Evolutionary conservation across 2,797 vertebrate species (phyloP).

Genomic region (Trachops cirrhosus): DNA sequence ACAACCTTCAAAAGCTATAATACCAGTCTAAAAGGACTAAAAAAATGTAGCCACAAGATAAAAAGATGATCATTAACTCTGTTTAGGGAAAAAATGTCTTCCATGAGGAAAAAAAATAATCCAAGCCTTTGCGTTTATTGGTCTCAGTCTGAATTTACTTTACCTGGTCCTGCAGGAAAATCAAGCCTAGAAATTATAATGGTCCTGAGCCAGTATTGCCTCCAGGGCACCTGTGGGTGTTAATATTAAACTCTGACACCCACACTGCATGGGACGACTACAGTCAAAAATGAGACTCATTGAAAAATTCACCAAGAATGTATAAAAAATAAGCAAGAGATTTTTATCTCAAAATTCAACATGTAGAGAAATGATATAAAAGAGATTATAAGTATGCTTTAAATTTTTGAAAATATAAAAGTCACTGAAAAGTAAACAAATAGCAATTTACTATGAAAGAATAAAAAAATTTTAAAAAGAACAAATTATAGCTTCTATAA

Average conservation of each 20-base stretch:
- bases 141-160: neutral
- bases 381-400: neutral
- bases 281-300: neutral
- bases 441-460: too few relatives aligned
- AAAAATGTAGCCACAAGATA: neutral
- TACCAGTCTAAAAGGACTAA: neutral
- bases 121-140: neutral
- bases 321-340: neutral
- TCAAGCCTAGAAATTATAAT: neutral
- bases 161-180: neutral
- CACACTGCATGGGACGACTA: neutral
- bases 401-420: constrained; percentile 16
- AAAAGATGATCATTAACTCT: neutral
- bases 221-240: neutral
- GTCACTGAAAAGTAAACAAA: too few relatives aligned
- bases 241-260: neutral
- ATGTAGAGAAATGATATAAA: neutral
- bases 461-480: too few relatives aligned
- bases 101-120: neutral
- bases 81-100: neutral
- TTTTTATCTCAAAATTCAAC: neutral
- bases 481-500: too few relatives aligned
- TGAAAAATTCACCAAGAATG: neutral
- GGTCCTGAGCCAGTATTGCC: neutral
- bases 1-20: neutral